Percentiles rank a stretch among this genome's conserved stretches.
These are phyloP conservation scores for Bradypodion pumilum DNA, from an alignment of 2,797 vertebrate genomes.

Conservation along the genomic window DNA sequence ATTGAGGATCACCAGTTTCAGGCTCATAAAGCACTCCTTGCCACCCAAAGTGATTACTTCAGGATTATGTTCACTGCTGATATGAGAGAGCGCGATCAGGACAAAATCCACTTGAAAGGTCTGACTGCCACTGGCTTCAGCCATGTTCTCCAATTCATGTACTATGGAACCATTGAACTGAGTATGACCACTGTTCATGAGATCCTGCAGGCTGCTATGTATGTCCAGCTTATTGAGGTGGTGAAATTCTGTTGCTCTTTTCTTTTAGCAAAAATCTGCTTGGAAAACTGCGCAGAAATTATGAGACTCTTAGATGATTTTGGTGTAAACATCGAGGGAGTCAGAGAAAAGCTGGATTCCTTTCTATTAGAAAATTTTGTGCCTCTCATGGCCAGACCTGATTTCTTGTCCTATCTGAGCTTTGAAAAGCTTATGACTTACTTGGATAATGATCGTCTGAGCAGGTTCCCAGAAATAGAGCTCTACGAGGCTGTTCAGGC, in stretches of 20 bases:
- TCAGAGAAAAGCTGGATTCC: slow-evolving; percentile 94
- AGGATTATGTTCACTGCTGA: slow-evolving; percentile 99
- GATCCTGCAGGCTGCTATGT: slow-evolving; percentile 98
- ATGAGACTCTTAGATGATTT: slow-evolving; percentile 99
- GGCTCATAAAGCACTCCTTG: slow-evolving; percentile 98
- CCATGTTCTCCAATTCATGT: slow-evolving; percentile 98
- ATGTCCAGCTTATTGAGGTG: slow-evolving; percentile 97
- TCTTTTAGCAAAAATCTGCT: slow-evolving; percentile 96
- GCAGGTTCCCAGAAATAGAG: slow-evolving; percentile 96
- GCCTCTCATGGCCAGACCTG: slow-evolving; percentile 94
- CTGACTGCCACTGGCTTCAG: slow-evolving; percentile 97
- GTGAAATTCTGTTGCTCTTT: slow-evolving; percentile 99
- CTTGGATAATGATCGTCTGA: slow-evolving; percentile 94
- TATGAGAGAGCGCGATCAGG: slow-evolving; percentile 98
- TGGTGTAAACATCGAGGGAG: slow-evolving; percentile 96
- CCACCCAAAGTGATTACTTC: slow-evolving; percentile 99
- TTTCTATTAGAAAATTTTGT: slow-evolving; percentile 98
- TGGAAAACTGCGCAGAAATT: slow-evolving; percentile 99
- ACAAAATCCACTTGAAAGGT: slow-evolving; percentile 99
- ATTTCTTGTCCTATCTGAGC: slow-evolving; percentile 98
- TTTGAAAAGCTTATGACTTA: slow-evolving; percentile 96
- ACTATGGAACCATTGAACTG: slow-evolving; percentile 98
- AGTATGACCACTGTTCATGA: slow-evolving; percentile 98
- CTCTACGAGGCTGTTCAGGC: slow-evolving; percentile 96
- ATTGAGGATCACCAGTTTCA: slow-evolving; percentile 99